These are phyloP conservation scores for Anas platyrhynchos DNA, from an alignment of 2,113 vertebrate genomes.

Conservation along the genomic window DNA sequence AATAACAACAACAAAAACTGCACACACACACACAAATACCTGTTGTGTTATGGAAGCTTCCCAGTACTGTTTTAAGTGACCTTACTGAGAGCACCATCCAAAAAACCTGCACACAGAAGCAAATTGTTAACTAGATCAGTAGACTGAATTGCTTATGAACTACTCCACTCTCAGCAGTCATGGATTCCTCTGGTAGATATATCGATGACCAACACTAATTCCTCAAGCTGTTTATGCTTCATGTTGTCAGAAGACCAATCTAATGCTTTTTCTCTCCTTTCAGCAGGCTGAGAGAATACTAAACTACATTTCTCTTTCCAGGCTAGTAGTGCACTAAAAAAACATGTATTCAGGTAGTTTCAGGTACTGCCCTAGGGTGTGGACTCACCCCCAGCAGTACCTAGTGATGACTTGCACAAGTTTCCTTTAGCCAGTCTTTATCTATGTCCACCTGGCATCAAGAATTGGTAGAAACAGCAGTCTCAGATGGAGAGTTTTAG, in stretches of 20 bases:
- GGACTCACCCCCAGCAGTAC: not conserved
- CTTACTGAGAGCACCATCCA: not conserved
- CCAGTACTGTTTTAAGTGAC: not conserved
- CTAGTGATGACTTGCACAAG: not conserved
- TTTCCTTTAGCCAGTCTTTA: not conserved
- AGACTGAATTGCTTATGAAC: not conserved
- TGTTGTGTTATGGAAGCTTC: not conserved
- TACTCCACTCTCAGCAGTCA: not conserved
- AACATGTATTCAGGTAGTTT: not conserved
- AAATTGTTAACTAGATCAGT: not conserved
- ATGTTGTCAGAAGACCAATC: not conserved
- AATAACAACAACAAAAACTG: no score
- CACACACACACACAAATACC: no score
- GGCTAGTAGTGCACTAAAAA: not conserved
- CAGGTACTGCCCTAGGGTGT: not conserved
- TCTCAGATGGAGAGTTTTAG: not conserved
- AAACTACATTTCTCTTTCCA: not conserved
- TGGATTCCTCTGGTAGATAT: not conserved
- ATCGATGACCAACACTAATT: slow-evolving; percentile 11
- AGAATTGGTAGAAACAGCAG: not conserved
- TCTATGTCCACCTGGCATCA: not conserved
- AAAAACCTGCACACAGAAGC: not conserved
- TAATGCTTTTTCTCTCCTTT: not conserved
- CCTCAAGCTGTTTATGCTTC: not conserved
- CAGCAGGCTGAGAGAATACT: not conserved